phyloP scores from a whole-genome alignment of 2,888 invertebrate species.

The Caenorhabditis auriculariae region DNA sequence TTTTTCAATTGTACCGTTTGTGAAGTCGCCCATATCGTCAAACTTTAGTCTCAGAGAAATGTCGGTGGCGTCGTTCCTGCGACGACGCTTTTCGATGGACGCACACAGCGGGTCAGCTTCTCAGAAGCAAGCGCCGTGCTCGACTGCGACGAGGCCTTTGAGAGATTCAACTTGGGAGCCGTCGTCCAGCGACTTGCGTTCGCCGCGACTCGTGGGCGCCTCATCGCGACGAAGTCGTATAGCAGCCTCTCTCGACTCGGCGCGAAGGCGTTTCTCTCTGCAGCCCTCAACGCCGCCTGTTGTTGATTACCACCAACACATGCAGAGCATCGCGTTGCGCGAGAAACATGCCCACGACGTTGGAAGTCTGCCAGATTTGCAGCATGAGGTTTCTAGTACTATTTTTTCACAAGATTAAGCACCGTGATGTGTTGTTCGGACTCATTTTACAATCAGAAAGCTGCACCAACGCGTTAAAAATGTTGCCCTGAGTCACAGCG shows the following conservation, averaged over 20 bases:
- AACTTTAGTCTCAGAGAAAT: conserved; percentile 6
- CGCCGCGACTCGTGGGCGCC: conserved; percentile 2
- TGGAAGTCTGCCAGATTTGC: conserved; percentile 28
- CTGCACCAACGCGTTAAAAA: too few species aligned
- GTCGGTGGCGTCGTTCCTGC: conserved; percentile 41
- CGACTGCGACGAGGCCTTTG: conserved; percentile 21
- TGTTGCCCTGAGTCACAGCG: too few species aligned
- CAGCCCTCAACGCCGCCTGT: too few species aligned
- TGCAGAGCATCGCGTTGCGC: conserved; percentile 16
- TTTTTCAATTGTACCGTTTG: too few species aligned
- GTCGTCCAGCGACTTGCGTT: conserved; percentile 14
- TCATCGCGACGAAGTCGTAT: conserved; percentile 18
- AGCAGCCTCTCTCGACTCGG: conserved; percentile 34
- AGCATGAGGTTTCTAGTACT: conserved; percentile 6
- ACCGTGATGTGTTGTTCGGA: conserved; percentile 1
- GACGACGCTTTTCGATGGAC: conserved; percentile 41
- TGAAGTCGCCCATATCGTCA: too few species aligned
- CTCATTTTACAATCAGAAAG: too few species aligned
- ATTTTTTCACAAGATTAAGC: conserved; percentile 8
- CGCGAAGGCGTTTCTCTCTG: conserved; percentile 40
- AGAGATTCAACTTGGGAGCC: conserved; percentile 5
- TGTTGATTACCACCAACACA: too few species aligned
- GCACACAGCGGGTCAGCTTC: conserved; percentile 21
- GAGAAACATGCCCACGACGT: too few species aligned
- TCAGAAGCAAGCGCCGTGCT: too few species aligned